Evolutionary conservation across 2,113 vertebrate species (phyloP).

Genomic region (Crotophaga sulcirostris): DNA sequence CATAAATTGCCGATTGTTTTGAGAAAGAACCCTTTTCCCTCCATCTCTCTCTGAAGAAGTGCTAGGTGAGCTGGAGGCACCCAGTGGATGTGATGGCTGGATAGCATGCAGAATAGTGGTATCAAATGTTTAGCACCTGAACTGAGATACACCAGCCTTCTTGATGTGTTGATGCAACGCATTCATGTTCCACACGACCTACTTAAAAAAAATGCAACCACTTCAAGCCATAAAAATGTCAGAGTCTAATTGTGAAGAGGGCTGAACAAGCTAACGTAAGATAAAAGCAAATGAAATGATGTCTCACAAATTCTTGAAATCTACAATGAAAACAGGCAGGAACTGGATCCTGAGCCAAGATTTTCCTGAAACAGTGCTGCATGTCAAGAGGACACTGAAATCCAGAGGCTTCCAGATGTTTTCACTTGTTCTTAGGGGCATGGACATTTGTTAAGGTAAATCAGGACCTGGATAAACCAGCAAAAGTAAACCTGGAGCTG

Average conservation of each 20-base stretch:
- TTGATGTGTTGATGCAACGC: not conserved
- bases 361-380: not conserved
- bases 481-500: not conserved
- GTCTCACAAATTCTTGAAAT: slow-evolving; percentile 7
- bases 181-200: not conserved
- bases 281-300: slow-evolving; percentile 43
- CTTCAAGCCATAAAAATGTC: slow-evolving; percentile 23
- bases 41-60: not conserved
- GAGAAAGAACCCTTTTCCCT: not conserved
- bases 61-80: not conserved
- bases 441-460: not conserved
- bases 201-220: not conserved
- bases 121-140: not conserved
- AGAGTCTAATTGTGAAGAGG: not conserved
- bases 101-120: not conserved
- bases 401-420: not conserved
- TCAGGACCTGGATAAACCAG: not conserved
- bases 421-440: not conserved
- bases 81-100: not conserved
- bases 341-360: not conserved
- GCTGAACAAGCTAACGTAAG: slow-evolving; percentile 13
- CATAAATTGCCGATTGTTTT: not conserved
- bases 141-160: not conserved
- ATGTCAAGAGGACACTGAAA: not conserved
- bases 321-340: slow-evolving; percentile 19